A percentile compares a stretch with the other conserved stretches of the same genome.
Evolutionary conservation across 2,888 invertebrate genomes (phyloP).

Genomic region (Drosophila kokeensis): DNA sequence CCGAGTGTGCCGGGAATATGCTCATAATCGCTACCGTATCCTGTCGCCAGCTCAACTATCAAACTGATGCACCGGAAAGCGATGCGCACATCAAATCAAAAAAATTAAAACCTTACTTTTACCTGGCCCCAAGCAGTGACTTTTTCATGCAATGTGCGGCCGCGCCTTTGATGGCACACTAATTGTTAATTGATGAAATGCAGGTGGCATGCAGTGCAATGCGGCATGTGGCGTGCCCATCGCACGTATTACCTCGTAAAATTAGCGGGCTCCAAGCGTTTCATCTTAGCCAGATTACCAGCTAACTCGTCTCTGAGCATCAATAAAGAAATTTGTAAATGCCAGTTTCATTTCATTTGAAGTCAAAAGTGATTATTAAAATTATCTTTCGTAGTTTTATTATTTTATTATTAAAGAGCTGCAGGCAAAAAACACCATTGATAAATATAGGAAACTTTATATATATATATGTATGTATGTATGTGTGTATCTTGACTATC

Average conservation of each 20-base stretch:
- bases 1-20: slow-evolving; percentile 48
- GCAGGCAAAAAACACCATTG: background rate
- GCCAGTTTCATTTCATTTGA: slow-evolving; percentile 21
- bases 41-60: slow-evolving; percentile 48
- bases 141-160: slow-evolving; percentile 32
- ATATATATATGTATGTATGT: background rate
- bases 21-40: slow-evolving; percentile 59
- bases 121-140: background rate
- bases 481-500: background rate
- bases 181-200: slow-evolving; percentile 76
- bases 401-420: background rate
- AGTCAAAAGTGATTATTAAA: slow-evolving; percentile 22
- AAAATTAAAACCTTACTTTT: background rate
- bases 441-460: background rate
- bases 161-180: slow-evolving; percentile 69
- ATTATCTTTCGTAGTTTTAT: background rate
- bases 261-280: slow-evolving; percentile 34
- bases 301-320: slow-evolving; percentile 21
- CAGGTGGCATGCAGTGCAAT: slow-evolving; percentile 50
- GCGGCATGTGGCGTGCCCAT: slow-evolving; percentile 35
- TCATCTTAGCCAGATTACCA: slow-evolving; percentile 11
- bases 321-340: slow-evolving; percentile 35
- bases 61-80: slow-evolving; percentile 61
- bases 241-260: slow-evolving; percentile 38
- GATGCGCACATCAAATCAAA: slow-evolving; percentile 24